Evolutionary conservation across 2,888 invertebrate species (phyloP), one percentile per base, ranked within the genome.

Genomic region (Lapara coniferarum): DNA sequence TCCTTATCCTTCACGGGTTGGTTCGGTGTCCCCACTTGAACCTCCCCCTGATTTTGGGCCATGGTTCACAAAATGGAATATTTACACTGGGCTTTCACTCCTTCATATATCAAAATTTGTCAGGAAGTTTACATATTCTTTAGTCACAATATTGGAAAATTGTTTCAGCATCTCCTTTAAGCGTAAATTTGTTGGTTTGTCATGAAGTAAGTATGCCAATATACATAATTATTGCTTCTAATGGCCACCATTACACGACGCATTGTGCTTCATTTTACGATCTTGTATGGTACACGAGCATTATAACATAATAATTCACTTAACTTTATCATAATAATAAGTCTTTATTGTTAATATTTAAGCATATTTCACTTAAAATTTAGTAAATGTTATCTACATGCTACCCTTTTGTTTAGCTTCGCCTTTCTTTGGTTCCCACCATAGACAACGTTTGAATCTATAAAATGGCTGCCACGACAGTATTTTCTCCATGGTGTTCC

Each of bases 231-330:
- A 92, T 93, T 93, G 85, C 85, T 90, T 85, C 81, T 93, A 94
- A 94, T 94, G 94, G 94, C 94, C 92, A 92, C 94, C 94, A 93
- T 93, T 92, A 92, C 92, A 93, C 91, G 91, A 91, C 89, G 91
- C 92, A 91, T 89, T 91, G 90, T 87, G 85, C 85, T 89, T 89
- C 89, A 91, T 89, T 88, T 86, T 88, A 85, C 69, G 78, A 83
- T 85, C 83, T 82, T 84, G 71, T 79, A 79, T 74, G 77, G 77
- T 84, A 82, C 84, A 84, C 82, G 79, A 75, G 75, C 78, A 76
- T 78, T 79, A 75, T 75, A 80, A 83, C 73, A 78, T 78, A 74
- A 78, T 80, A 78, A 75, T 78, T 83, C 87, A 88, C 85, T 85
- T 76, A 79, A 75, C 74, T 80, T 70, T 79, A 83, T 74, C 72